A percentile compares a stretch with the other conserved stretches of the same genome.
Conservation (phyloP, 1,140 invertebrate genomes). For the Aphelenchoides avenae region DNA sequence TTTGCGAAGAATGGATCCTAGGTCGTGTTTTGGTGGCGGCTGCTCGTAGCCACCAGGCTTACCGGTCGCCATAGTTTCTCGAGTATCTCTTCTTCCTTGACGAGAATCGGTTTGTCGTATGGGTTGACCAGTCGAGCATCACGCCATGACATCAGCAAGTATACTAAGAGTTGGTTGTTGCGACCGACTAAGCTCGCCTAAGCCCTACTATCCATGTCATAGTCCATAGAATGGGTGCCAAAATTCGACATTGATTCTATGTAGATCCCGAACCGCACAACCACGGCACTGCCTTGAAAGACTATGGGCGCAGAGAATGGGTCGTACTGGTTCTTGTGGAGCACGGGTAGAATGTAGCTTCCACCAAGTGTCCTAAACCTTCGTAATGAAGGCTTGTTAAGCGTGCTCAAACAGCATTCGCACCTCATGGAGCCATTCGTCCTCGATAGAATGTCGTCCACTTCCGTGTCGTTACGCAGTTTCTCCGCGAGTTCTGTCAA, state of each 20-base stretch:
- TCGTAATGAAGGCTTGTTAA: background rate
- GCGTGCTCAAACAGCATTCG: background rate
- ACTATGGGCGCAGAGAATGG: conserved; percentile 58
- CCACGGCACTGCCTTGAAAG: conserved; percentile 55
- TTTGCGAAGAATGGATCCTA: conserved; percentile 70
- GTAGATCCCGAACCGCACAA: conserved; percentile 57
- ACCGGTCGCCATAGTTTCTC: conserved; percentile 49
- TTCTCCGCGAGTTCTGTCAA: conserved; percentile 57
- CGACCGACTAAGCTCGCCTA: background rate
- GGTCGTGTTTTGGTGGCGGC: conserved; percentile 54
- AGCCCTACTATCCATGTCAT: conserved; percentile 53
- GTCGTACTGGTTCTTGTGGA: conserved; percentile 58
- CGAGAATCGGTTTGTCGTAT: conserved; percentile 57
- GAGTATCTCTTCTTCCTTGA: conserved; percentile 56
- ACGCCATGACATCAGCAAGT: conserved; percentile 54
- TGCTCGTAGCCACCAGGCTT: too few species aligned
- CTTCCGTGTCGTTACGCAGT: conserved; percentile 57
- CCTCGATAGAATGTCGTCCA: conserved; percentile 52
- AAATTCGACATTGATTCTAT: conserved; percentile 59
- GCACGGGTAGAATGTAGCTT: conserved; percentile 49
- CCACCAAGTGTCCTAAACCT: conserved; percentile 52
- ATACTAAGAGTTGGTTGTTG: background rate
- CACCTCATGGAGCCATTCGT: conserved; percentile 48
- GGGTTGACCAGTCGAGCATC: conserved; percentile 55
- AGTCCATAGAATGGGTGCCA: conserved; percentile 54